These are phyloP conservation scores for Lymantria monacha DNA, from an alignment of 2,888 invertebrate species.

Conservation along the genomic window DNA sequence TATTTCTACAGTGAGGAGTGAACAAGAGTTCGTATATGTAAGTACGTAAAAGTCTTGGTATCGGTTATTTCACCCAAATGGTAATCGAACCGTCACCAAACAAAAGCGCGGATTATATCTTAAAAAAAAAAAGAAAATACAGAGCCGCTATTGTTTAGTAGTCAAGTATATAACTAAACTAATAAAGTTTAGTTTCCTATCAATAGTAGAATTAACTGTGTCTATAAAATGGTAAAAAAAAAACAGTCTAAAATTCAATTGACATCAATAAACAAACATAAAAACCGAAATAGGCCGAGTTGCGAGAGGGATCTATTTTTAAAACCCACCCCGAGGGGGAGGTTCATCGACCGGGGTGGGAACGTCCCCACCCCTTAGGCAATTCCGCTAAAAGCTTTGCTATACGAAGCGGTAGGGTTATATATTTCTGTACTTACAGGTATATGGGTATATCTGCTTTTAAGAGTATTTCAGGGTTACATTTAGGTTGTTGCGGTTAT, in stretches of 20 bases:
- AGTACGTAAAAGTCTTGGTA: too few species aligned
- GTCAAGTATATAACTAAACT: too few species aligned
- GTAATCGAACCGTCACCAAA: too few species aligned
- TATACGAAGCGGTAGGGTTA: slow-evolving; percentile 30
- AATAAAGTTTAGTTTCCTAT: too few species aligned
- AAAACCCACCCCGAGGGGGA: slow-evolving; percentile 29
- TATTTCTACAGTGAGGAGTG: too few species aligned
- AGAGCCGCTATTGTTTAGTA: too few species aligned
- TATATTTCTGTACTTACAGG: slow-evolving; percentile 1
- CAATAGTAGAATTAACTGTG: not conserved
- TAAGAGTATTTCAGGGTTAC: slow-evolving; percentile 8
- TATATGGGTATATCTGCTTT: slow-evolving; percentile 22
- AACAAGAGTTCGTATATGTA: too few species aligned
- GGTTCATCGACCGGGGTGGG: slow-evolving; percentile 31
- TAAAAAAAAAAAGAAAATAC: too few species aligned
- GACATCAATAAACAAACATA: slow-evolving; percentile 25
- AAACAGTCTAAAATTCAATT: slow-evolving; percentile 17
- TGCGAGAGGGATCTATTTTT: slow-evolving; percentile 29
- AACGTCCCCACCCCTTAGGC: slow-evolving; percentile 32
- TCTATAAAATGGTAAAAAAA: not conserved
- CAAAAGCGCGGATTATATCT: too few species aligned
- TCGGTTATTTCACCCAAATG: too few species aligned
- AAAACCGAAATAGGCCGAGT: slow-evolving; percentile 25
- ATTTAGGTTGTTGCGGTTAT: not conserved
- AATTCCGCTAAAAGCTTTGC: slow-evolving; percentile 64